Conservation (phyloP, 2,888 invertebrate genomes). For the Phyllotreta cruciferae region DNA sequence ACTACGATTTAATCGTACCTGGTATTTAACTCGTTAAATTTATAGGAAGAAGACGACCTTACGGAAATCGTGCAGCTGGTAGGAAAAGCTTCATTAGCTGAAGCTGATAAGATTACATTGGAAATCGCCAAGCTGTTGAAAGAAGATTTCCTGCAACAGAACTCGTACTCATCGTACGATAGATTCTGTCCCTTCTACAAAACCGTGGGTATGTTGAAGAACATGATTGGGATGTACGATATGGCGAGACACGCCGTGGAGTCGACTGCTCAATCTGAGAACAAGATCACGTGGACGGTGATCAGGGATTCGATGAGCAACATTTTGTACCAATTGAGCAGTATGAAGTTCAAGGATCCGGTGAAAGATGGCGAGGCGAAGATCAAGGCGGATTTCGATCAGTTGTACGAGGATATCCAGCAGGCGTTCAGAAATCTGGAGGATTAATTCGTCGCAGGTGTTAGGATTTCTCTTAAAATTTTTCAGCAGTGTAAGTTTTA, state of each 20-base stretch:
- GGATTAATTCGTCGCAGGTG: constrained; percentile 71
- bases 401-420: constrained; percentile 95
- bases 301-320: constrained; percentile 97
- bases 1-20: not conserved
- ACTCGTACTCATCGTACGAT: constrained; percentile 95
- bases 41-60: constrained; percentile 93
- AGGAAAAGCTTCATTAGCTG: constrained; percentile 98
- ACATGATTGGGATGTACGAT: constrained; percentile 98
- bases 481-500: constrained; percentile 18
- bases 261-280: constrained; percentile 97
- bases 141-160: constrained; percentile 99
- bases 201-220: constrained; percentile 97
- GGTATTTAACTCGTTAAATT: constrained; percentile 6
- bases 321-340: constrained; percentile 94
- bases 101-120: constrained; percentile 98
- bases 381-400: constrained; percentile 96
- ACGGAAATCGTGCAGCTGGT: constrained; percentile 99
- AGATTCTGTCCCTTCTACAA: constrained; percentile 99
- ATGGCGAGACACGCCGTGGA: constrained; percentile 98
- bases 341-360: constrained; percentile 99
- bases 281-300: constrained; percentile 98
- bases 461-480: constrained; percentile 8
- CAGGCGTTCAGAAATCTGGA: constrained; percentile 98
- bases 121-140: constrained; percentile 98
- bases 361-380: constrained; percentile 97